phyloP scores from a whole-genome alignment of 2,888 invertebrate genomes.

The Drosophila ustulata region DNA sequence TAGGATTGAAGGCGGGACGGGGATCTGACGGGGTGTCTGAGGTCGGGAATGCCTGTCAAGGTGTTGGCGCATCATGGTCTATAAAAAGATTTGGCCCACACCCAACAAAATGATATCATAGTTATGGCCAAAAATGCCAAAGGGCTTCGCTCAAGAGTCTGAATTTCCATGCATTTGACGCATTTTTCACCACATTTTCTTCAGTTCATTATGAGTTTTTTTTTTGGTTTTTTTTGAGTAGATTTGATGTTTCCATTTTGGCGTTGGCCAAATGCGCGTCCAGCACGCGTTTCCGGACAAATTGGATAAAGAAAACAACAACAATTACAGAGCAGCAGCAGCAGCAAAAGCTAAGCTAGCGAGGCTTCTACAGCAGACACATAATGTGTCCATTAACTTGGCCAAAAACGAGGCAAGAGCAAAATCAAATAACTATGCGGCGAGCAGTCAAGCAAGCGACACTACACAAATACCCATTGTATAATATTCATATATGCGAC shows the following conservation, averaged over 20 bases:
- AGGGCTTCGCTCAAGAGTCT: slow-evolving; percentile 25
- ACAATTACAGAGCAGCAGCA: slow-evolving; percentile 30
- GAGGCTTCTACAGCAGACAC: slow-evolving; percentile 22
- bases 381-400: slow-evolving; percentile 66
- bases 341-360: not conserved
- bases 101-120: slow-evolving; percentile 52
- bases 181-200: slow-evolving; percentile 51
- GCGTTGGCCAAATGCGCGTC: slow-evolving; percentile 56
- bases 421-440: not conserved
- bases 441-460: too few species aligned
- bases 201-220: not conserved
- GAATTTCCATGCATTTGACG: slow-evolving; percentile 51
- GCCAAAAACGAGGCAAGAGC: slow-evolving; percentile 11
- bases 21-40: slow-evolving; percentile 2
- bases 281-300: slow-evolving; percentile 70
- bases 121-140: slow-evolving; percentile 18
- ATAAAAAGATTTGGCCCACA: slow-evolving; percentile 57
- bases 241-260: slow-evolving; percentile 47
- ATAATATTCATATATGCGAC: not conserved
- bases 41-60: slow-evolving; percentile 29
- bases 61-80: slow-evolving; percentile 57
- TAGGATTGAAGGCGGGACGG: slow-evolving; percentile 18
- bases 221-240: not conserved
- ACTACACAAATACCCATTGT: not conserved
- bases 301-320: slow-evolving; percentile 15